phyloP scores from a whole-genome alignment of 1,140 invertebrate genomes.

The Drosophila sechellia region DNA sequence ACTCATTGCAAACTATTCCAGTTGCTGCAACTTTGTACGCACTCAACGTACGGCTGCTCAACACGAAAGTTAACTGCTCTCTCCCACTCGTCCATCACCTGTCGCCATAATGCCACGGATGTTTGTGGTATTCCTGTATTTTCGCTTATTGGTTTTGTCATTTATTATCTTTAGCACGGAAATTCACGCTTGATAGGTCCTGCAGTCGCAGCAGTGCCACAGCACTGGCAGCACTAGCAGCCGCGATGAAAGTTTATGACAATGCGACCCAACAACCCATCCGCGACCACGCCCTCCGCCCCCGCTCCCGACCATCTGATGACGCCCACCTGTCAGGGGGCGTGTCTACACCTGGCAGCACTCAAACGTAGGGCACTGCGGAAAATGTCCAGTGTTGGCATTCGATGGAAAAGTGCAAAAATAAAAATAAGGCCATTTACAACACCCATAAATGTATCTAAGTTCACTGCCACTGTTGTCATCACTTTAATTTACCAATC shows the following conservation, averaged over 20 bases:
- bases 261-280: constrained; percentile 44
- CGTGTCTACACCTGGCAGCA: constrained; percentile 8
- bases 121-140: constrained; percentile 19
- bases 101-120: constrained; percentile 2
- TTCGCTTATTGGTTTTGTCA: constrained; percentile 63
- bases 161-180: constrained; percentile 60
- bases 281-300: constrained; percentile 8
- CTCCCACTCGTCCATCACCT: constrained; percentile 9
- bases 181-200: constrained; percentile 68
- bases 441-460: too few relatives aligned
- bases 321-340: constrained; percentile 56
- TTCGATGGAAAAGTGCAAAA: too few relatives aligned
- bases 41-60: not conserved
- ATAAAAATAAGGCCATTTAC: too few relatives aligned
- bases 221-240: not conserved
- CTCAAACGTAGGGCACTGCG: constrained; percentile 6
- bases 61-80: not conserved
- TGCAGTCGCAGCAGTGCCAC: constrained; percentile 1
- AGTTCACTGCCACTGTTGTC: too few relatives aligned
- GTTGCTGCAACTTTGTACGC: not conserved
- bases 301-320: not conserved
- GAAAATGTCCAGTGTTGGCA: not conserved
- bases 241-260: constrained; percentile 70
- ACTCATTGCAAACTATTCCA: constrained; percentile 2
- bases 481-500: too few relatives aligned